Evolutionary conservation across 1,140 invertebrate species (phyloP).

Genomic region (Zophobas morio): DNA sequence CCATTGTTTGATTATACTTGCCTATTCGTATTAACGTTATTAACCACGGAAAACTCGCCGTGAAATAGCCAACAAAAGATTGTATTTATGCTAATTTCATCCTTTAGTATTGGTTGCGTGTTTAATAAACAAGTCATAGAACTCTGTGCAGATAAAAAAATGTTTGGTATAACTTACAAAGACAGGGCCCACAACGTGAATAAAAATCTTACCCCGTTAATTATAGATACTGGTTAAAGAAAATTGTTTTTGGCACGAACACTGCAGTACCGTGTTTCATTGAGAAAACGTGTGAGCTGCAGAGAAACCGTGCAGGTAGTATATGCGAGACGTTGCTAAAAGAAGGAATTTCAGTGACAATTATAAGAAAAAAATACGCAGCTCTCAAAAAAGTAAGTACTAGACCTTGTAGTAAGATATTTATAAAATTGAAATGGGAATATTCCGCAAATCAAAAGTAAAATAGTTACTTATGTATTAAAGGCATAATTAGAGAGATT

Average conservation of each 20-base stretch:
- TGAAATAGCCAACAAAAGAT: slow-evolving; percentile 5
- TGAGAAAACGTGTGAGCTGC: too few relatives aligned
- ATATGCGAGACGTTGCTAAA: too few relatives aligned
- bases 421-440: too few relatives aligned
- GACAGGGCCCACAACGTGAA: background rate
- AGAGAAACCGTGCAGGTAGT: too few relatives aligned
- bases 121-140: slow-evolving; percentile 35
- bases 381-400: too few relatives aligned
- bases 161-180: background rate
- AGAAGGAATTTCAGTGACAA: too few relatives aligned
- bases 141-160: slow-evolving; percentile 11
- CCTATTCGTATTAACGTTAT: slow-evolving; percentile 17
- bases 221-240: background rate
- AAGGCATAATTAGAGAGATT: too few relatives aligned
- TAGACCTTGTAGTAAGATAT: too few relatives aligned
- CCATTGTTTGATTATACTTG: slow-evolving; percentile 27
- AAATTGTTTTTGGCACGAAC: background rate
- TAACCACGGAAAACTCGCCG: slow-evolving; percentile 11
- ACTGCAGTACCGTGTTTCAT: background rate
- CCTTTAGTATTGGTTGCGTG: slow-evolving; percentile 4
- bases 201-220: slow-evolving; percentile 7
- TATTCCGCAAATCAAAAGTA: too few relatives aligned
- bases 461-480: too few relatives aligned
- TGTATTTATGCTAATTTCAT: slow-evolving; percentile 23
- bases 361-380: too few relatives aligned